A percentile compares a stretch with the other conserved stretches of the same genome.
phyloP scores from a whole-genome alignment of 2,113 vertebrate species.

The Microcebus tavaratra region DNA sequence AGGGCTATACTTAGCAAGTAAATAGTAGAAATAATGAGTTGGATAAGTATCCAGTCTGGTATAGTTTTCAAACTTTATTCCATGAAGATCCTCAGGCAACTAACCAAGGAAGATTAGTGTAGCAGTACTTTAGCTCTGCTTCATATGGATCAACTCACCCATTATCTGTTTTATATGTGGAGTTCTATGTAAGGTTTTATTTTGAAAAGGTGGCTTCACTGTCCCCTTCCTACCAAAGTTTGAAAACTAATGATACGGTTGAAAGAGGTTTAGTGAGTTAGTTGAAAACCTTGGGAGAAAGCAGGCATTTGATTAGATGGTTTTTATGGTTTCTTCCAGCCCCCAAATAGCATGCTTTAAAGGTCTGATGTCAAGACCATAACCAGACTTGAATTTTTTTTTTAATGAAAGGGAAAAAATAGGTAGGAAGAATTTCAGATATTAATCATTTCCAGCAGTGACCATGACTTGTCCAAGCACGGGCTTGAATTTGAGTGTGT shows the following conservation, averaged over 20 bases:
- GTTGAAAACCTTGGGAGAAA: neutral
- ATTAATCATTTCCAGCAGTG: slow-evolving; percentile 26
- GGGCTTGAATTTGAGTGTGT: neutral
- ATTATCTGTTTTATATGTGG: neutral
- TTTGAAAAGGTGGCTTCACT: neutral
- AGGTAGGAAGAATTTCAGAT: neutral
- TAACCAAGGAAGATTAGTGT: neutral
- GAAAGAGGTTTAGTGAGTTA: slow-evolving; percentile 20
- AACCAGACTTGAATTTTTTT: slow-evolving; percentile 40
- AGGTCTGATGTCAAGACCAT: slow-evolving; percentile 8
- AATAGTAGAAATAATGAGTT: slow-evolving; percentile 36
- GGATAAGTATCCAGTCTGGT: neutral
- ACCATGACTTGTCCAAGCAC: neutral
- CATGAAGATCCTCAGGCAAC: neutral
- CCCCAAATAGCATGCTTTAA: slow-evolving; percentile 1
- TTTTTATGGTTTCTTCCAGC: slow-evolving; percentile 8
- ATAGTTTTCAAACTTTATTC: neutral
- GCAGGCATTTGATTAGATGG: neutral
- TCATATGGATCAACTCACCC: neutral
- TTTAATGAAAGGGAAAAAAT: slow-evolving; percentile 33
- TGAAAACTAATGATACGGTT: neutral
- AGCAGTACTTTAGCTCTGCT: neutral
- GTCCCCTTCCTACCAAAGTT: neutral
- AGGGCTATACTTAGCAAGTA: neutral
- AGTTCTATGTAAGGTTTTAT: neutral